phyloP scores from a whole-genome alignment of 2,888 invertebrate genomes.

The Saturnia japonica region DNA sequence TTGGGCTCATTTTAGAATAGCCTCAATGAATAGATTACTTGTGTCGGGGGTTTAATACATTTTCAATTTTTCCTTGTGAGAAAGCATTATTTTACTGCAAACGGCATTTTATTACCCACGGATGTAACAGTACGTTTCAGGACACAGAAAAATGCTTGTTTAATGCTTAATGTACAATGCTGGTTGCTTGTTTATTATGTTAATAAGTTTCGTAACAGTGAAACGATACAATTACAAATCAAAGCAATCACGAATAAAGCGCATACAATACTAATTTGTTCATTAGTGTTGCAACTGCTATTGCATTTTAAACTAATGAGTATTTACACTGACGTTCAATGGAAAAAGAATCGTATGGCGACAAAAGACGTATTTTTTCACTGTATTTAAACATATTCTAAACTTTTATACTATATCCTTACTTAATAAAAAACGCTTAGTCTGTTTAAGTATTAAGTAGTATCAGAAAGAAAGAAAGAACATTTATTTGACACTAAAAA shows the following conservation, averaged over 20 bases:
- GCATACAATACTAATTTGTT: conserved; percentile 2
- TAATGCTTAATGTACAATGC: not conserved
- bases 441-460: not conserved
- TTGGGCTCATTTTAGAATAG: too few species aligned
- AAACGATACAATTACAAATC: not conserved
- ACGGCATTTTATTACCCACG: too few species aligned
- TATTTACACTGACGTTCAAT: not conserved
- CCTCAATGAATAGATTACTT: too few species aligned
- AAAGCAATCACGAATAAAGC: conserved; percentile 4
- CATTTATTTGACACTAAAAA: too few species aligned
- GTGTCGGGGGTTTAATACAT: too few species aligned
- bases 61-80: too few species aligned
- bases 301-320: not conserved
- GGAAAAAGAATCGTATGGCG: not conserved
- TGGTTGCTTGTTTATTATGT: not conserved
- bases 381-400: too few species aligned
- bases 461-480: too few species aligned
- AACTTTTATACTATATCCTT: not conserved
- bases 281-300: not conserved
- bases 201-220: conserved; percentile 9
- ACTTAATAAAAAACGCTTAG: not conserved
- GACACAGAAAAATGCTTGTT: not conserved
- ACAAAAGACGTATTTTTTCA: too few species aligned
- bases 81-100: too few species aligned
- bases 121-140: not conserved